Evolutionary conservation across 2,888 invertebrate species (phyloP).

Genomic region (Adineta ricciae): DNA sequence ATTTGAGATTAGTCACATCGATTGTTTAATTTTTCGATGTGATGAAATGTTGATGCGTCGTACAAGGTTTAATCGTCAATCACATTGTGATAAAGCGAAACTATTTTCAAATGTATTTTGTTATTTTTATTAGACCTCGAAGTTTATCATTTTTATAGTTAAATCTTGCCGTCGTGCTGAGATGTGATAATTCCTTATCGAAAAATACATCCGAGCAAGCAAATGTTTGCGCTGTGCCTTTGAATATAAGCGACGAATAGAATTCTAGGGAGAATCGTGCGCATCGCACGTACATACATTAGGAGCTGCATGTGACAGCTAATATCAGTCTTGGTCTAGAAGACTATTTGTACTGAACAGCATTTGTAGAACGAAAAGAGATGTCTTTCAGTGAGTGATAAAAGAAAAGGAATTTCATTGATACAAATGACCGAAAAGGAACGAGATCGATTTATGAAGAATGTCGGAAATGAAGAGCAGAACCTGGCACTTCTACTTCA

Average conservation of each 20-base stretch:
- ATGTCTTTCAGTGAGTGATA: conserved; percentile 61
- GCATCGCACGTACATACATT: conserved; percentile 93
- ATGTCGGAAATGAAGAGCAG: too few relatives aligned
- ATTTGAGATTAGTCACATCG: too few relatives aligned
- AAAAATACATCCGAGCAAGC: conserved; percentile 86
- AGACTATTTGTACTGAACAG: conserved; percentile 57
- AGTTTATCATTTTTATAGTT: conserved; percentile 97
- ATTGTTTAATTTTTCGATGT: too few relatives aligned
- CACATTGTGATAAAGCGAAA: conserved; percentile 84
- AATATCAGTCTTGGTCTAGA: conserved; percentile 78
- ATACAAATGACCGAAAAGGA: conserved; percentile 58
- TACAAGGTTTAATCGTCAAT: conserved; percentile 90
- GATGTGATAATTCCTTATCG: conserved; percentile 65
- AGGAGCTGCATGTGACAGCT: conserved; percentile 85
- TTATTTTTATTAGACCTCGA: conserved; percentile 75
- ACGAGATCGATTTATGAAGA: conserved; percentile 39
- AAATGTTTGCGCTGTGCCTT: conserved; percentile 90
- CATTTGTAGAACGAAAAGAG: conserved; percentile 77
- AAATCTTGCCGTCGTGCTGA: conserved; percentile 88
- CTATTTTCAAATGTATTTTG: conserved; percentile 74
- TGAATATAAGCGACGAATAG: conserved; percentile 80
- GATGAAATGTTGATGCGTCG: background rate
- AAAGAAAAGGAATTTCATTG: conserved; percentile 67
- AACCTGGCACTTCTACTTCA: too few relatives aligned
- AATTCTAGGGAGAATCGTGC: conserved; percentile 87